Conservation (phyloP, 2,113 vertebrate genomes). For the Calyptomena viridis region DNA sequence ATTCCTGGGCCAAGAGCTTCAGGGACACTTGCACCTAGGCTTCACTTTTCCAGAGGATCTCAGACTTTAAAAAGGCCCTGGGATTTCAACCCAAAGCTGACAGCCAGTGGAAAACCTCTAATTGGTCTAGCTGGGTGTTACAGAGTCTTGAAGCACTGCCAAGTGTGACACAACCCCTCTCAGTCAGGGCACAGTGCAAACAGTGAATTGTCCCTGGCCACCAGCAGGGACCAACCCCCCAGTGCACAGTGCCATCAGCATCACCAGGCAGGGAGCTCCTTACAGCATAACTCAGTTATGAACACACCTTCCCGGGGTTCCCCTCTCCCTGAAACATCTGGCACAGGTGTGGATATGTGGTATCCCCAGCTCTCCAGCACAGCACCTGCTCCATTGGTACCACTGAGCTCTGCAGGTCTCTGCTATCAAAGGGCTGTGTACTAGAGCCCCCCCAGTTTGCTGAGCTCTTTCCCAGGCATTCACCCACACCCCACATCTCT, state of each 20-base stretch:
- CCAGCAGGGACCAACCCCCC: background rate
- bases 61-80: background rate
- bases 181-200: background rate
- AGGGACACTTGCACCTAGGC: background rate
- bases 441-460: background rate
- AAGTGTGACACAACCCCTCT: background rate
- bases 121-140: background rate
- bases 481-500: background rate
- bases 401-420: background rate
- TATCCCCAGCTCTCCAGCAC: rapidly evolving
- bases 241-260: rapidly evolving
- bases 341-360: rapidly evolving
- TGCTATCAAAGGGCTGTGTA: rapidly evolving
- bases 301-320: background rate
- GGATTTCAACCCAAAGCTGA: background rate
- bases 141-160: background rate
- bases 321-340: background rate
- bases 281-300: background rate
- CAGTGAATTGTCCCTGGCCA: background rate
- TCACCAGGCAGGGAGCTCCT: rapidly evolving
- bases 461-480: background rate
- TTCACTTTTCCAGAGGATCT: background rate
- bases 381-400: rapidly evolving
- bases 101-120: background rate
- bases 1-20: background rate